Evolutionary conservation across 2,797 vertebrate species (phyloP).

Genomic region (Limosa lapponica): DNA sequence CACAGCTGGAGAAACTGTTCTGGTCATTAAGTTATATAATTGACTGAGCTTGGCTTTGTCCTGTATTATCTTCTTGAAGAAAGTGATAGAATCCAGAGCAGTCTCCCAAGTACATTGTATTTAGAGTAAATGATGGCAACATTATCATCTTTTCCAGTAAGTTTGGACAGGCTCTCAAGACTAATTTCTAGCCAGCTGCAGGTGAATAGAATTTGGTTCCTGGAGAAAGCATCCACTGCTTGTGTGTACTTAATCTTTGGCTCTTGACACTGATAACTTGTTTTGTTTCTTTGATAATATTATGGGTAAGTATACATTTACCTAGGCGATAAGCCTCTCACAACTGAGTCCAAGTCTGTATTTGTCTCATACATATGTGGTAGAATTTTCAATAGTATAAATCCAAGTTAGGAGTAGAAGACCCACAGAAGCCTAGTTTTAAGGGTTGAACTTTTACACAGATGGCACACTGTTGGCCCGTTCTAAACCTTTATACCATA

Average conservation of each 20-base stretch:
- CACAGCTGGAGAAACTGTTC: not conserved
- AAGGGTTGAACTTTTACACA: not conserved
- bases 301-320: not conserved
- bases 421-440: not conserved
- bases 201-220: not conserved
- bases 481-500: not conserved
- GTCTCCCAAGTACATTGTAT: not conserved
- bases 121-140: not conserved
- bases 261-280: not conserved
- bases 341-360: not conserved
- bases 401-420: not conserved
- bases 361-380: accelerated
- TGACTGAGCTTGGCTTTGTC: not conserved
- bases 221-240: not conserved
- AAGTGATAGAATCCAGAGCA: not conserved
- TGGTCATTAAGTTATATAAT: not conserved
- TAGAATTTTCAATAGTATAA: not conserved
- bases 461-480: accelerated
- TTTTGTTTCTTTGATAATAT: not conserved
- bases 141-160: not conserved
- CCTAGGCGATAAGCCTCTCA: not conserved
- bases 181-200: not conserved
- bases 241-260: not conserved
- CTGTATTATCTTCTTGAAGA: not conserved
- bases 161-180: not conserved